A percentile compares a stretch with the other conserved stretches of the same genome.
Evolutionary conservation across 2,888 invertebrate genomes (phyloP).

Genomic region (Drosophila borborema): DNA sequence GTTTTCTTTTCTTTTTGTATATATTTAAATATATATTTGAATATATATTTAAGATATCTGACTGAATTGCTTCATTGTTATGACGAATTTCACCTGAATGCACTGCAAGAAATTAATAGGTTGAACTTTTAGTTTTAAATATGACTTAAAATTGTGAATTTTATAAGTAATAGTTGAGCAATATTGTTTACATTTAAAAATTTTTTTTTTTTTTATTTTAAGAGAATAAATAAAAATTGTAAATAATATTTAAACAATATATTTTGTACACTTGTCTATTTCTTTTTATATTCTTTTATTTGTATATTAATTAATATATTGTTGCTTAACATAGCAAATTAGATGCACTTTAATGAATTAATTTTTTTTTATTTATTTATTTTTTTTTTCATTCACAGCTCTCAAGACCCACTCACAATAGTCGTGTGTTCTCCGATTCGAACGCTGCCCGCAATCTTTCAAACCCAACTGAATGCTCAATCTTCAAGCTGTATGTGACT

Average conservation of each 20-base stretch:
- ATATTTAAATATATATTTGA: neutral
- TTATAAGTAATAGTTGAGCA: neutral
- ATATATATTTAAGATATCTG: slow-evolving; percentile 13
- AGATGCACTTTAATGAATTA: too few species aligned
- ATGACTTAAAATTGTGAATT: neutral
- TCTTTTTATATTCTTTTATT: neutral
- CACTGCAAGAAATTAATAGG: slow-evolving; percentile 53
- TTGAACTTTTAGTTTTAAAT: neutral
- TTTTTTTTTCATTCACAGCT: neutral
- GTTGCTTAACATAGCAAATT: neutral
- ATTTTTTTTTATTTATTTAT: neutral
- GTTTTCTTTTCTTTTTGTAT: slow-evolving; percentile 7
- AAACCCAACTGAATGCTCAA: slow-evolving; percentile 38
- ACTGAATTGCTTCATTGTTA: slow-evolving; percentile 30
- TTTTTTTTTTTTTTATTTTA: neutral
- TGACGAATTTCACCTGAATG: slow-evolving; percentile 12
- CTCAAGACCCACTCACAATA: neutral
- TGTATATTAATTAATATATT: neutral
- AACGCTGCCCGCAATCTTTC: slow-evolving; percentile 30
- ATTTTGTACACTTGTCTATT: neutral
- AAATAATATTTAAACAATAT: neutral
- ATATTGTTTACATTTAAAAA: neutral
- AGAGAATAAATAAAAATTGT: neutral
- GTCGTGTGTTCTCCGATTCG: slow-evolving; percentile 10
- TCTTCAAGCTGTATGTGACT: slow-evolving; percentile 17